These are phyloP conservation scores for Orchesella flavescens DNA, from an alignment of 2,888 invertebrate species.

Conservation along the genomic window DNA sequence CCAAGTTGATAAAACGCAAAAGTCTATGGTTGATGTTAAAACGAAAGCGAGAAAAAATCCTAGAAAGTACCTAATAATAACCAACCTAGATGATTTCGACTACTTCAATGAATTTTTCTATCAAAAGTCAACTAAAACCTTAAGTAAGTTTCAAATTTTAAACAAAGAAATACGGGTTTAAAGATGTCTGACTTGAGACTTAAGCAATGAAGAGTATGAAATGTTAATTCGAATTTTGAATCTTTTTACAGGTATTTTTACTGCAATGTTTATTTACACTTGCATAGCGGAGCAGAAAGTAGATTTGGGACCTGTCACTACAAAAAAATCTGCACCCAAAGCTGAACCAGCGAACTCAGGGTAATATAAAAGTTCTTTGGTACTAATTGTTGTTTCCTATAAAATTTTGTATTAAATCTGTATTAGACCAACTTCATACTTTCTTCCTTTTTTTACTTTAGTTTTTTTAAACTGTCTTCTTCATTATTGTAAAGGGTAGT, in stretches of 20 bases:
- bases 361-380: not conserved
- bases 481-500: no score
- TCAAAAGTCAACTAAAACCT: constrained; percentile 28
- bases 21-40: constrained; percentile 55
- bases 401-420: no score
- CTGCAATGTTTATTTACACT: constrained; percentile 56
- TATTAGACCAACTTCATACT: no score
- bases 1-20: constrained; percentile 79
- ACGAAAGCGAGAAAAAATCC: constrained; percentile 58
- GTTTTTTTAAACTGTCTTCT: no score
- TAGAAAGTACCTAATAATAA: constrained; percentile 64
- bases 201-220: not conserved
- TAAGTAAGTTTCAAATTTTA: constrained; percentile 56
- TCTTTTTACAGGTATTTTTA: constrained; percentile 62
- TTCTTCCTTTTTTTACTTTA: no score
- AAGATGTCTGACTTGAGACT: not conserved
- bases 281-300: constrained; percentile 63
- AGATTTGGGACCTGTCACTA: constrained; percentile 39
- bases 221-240: not conserved
- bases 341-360: constrained; percentile 39
- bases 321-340: constrained; percentile 23
- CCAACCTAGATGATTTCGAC: constrained; percentile 62
- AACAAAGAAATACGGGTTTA: no score
- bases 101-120: constrained; percentile 50
- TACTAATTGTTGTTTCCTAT: not conserved